These are phyloP conservation scores for Pangasius krempfi DNA, from an alignment of 2,797 vertebrate genomes.

Conservation along the genomic window DNA sequence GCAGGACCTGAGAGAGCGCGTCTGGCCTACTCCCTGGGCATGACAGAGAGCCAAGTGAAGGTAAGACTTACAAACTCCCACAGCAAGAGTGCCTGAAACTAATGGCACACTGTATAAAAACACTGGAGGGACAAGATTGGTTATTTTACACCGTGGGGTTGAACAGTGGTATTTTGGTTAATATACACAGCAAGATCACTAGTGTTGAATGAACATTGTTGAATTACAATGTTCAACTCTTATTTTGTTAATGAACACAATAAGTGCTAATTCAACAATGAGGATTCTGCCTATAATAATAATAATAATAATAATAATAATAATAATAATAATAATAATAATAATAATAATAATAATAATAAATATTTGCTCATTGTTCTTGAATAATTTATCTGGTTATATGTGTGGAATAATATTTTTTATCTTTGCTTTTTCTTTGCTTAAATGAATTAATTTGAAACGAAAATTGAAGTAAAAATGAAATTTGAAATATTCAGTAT, in stretches of 20 bases:
- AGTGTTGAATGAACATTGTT: not conserved
- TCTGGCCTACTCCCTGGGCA: conserved; percentile 92
- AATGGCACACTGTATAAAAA: not conserved
- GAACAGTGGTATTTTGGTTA: not conserved
- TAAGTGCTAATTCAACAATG: no score
- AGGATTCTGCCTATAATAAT: no score
- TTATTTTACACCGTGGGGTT: not conserved
- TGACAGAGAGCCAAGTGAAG: conserved; percentile 99
- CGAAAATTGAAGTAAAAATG: not conserved
- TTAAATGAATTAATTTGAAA: not conserved
- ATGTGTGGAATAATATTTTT: not conserved
- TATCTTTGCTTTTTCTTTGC: not conserved
- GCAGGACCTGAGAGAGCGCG: conserved; percentile 92
- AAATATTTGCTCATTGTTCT: not conserved
- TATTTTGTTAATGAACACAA: not conserved
- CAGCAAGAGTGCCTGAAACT: not conserved
- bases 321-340: not conserved
- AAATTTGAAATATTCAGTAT: not conserved
- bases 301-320: not conserved
- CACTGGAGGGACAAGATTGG: not conserved
- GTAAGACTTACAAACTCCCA: conserved; percentile 69
- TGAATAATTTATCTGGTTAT: not conserved
- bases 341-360: not conserved
- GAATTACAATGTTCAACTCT: no score
- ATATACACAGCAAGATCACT: not conserved